Evolutionary conservation across 92 coral and sea anemone species (phyloP).

Genomic region (Meandrina meandrites): DNA sequence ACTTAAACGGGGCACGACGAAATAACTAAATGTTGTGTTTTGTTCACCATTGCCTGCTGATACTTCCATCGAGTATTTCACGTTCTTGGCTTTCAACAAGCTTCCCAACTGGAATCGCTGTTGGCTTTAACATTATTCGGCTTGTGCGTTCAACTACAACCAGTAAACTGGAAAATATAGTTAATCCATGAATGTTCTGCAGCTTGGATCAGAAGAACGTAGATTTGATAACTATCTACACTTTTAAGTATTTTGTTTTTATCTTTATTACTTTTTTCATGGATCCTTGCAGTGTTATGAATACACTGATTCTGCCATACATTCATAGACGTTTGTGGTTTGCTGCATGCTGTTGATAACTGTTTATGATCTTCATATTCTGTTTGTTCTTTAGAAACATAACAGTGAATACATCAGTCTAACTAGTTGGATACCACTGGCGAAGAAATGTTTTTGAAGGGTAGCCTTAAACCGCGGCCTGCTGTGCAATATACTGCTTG

Average conservation of each 20-base stretch:
- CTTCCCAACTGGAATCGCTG: neutral
- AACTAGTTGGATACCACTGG: neutral
- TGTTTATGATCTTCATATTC: neutral
- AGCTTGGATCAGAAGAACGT: neutral
- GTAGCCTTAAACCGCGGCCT: neutral
- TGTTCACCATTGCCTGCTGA: neutral
- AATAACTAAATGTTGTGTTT: neutral
- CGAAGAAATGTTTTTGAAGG: neutral
- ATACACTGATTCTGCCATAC: neutral
- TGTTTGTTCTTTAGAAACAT: neutral
- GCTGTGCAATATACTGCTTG: slow-evolving; percentile 13
- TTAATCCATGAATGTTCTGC: neutral
- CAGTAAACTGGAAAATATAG: neutral
- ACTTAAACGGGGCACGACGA: neutral
- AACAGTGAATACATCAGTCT: neutral
- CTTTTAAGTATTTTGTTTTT: neutral
- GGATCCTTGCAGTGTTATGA: neutral
- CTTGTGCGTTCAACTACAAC: neutral
- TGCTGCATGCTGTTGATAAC: neutral
- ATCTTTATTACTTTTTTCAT: neutral
- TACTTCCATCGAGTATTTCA: neutral
- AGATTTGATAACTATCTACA: neutral
- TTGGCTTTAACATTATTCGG: neutral
- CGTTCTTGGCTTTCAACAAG: neutral
- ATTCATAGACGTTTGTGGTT: neutral